Evolutionary conservation across 2,113 vertebrate genomes (phyloP).

Genomic region (Eonycteris spelaea): DNA sequence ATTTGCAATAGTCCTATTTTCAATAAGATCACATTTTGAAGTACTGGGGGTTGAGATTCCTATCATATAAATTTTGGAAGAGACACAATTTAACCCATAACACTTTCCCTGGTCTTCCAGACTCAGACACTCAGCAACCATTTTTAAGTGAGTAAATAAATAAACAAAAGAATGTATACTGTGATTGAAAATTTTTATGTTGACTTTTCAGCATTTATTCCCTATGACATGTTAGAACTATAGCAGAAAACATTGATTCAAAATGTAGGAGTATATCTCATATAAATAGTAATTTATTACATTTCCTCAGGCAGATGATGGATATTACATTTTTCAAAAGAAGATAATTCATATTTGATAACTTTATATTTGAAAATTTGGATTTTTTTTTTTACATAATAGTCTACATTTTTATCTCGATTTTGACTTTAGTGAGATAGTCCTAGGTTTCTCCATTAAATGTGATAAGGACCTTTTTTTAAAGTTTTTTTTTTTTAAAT

Average conservation of each 20-base stretch:
- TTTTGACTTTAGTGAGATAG: too few relatives aligned
- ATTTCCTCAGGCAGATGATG: not conserved
- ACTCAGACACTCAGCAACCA: not conserved
- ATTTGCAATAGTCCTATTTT: not conserved
- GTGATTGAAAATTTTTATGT: not conserved
- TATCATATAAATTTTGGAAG: not conserved
- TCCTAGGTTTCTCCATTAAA: too few relatives aligned
- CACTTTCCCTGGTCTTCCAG: not conserved
- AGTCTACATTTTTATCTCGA: too few relatives aligned
- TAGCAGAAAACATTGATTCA: not conserved
- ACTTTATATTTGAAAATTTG: not conserved
- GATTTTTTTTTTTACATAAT: not conserved
- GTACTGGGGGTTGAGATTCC: not conserved
- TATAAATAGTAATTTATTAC: not conserved
- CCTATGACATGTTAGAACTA: not conserved
- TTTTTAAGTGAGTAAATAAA: not conserved
- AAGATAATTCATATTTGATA: not conserved
- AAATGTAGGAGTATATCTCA: not conserved
- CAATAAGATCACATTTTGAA: not conserved
- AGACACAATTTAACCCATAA: not conserved
- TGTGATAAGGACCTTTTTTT: too few relatives aligned
- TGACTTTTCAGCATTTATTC: not conserved
- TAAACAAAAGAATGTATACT: not conserved
- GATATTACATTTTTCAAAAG: not conserved
- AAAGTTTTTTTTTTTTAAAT: too few relatives aligned